Conservation (phyloP, 1,140 invertebrate species). For the Pseudobourletiella spinata region DNA sequence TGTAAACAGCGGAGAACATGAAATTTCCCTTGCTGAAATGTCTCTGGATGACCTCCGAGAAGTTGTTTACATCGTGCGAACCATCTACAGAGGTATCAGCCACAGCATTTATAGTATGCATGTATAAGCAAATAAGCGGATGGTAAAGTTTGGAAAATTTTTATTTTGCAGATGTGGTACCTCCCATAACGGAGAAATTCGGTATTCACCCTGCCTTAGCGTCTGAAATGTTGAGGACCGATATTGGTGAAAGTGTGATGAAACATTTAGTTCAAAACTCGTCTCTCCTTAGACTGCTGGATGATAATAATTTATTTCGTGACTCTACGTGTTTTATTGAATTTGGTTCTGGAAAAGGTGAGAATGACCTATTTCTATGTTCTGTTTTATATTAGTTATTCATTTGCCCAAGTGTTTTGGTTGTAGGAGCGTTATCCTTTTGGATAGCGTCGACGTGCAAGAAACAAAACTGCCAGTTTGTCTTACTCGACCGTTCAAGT, state of each 20-base stretch:
- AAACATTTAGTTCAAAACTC: slow-evolving; percentile 64
- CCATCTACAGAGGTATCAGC: slow-evolving; percentile 41
- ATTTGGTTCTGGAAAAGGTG: slow-evolving; percentile 79
- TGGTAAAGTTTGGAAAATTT: too few species aligned
- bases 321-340: slow-evolving; percentile 64
- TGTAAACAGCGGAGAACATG: slow-evolving; percentile 18
- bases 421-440: slow-evolving; percentile 58
- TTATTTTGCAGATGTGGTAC: background rate
- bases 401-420: slow-evolving; percentile 22
- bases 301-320: slow-evolving; percentile 47
- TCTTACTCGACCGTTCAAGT: slow-evolving; percentile 66
- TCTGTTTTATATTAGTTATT: background rate
- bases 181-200: background rate
- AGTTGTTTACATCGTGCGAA: slow-evolving; percentile 45
- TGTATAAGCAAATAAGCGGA: too few species aligned
- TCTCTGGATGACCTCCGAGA: slow-evolving; percentile 40
- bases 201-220: slow-evolving; percentile 36
- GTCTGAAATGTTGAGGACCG: slow-evolving; percentile 51
- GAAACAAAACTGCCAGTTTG: slow-evolving; percentile 45
- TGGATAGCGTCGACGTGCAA: slow-evolving; percentile 42
- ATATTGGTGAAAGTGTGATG: slow-evolving; percentile 52
- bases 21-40: slow-evolving; percentile 40
- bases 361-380: slow-evolving; percentile 3
- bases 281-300: slow-evolving; percentile 54
- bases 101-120: too few species aligned